Conservation (phyloP, 2,113 vertebrate genomes). For the Maccullochella peelii region DNA sequence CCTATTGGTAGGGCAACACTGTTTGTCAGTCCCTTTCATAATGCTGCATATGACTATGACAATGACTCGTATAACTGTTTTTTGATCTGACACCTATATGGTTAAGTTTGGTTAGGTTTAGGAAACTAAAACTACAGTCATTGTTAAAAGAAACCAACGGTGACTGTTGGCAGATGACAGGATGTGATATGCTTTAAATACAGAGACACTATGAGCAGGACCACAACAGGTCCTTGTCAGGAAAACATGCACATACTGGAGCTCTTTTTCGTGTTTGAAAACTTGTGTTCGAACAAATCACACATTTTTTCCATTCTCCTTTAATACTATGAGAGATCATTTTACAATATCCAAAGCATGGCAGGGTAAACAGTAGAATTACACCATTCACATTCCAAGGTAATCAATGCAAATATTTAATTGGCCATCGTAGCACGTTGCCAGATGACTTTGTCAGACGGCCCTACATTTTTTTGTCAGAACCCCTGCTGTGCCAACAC, state of each 20-base stretch:
- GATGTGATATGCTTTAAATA: not conserved
- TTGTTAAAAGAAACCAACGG: no score
- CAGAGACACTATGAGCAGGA: not conserved
- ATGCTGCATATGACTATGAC: not conserved
- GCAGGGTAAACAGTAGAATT: not conserved
- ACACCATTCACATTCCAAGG: not conserved
- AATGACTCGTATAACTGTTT: not conserved
- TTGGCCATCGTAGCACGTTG: not conserved
- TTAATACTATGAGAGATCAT: not conserved
- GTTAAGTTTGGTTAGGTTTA: not conserved
- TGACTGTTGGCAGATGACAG: not conserved
- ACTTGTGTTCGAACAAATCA: no score
- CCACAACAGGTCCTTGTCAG: no score
- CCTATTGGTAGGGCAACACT: not conserved
- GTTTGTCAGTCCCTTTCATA: not conserved
- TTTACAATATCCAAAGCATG: no score
- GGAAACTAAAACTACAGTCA: not conserved
- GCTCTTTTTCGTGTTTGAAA: no score
- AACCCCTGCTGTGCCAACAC: not conserved
- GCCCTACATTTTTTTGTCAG: not conserved
- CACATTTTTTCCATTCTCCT: not conserved
- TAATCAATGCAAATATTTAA: not conserved
- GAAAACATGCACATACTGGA: no score
- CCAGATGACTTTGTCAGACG: not conserved
- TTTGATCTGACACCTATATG: not conserved